Conservation (phyloP, 2,888 invertebrate genomes). For the Thalpophila matura region DNA sequence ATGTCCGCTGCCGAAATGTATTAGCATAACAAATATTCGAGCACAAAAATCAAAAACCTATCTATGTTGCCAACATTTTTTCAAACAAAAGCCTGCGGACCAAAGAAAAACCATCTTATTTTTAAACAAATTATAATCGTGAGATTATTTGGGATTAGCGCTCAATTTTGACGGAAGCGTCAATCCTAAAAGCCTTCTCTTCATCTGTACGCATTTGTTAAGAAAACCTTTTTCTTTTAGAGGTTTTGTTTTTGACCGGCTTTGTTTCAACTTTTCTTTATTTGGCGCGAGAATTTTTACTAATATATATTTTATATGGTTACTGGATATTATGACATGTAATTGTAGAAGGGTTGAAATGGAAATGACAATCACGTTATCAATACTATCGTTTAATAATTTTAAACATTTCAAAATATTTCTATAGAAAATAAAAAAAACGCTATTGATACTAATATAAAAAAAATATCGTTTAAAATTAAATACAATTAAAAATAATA, state of each 20-base stretch:
- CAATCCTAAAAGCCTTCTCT: constrained; percentile 52
- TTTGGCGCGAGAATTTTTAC: constrained; percentile 11
- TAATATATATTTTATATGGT: not conserved
- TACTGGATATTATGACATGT: not conserved
- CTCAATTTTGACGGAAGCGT: constrained; percentile 62
- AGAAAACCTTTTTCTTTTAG: constrained; percentile 39
- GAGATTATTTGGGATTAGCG: constrained; percentile 60
- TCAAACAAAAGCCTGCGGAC: constrained; percentile 33
- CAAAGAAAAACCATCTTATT: constrained; percentile 48
- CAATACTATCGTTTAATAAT: too few species aligned
- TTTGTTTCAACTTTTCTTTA: constrained; percentile 22
- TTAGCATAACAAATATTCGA: constrained; percentile 51
- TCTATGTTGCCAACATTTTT: constrained; percentile 32
- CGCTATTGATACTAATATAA: too few species aligned
- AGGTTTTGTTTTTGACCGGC: constrained; percentile 26
- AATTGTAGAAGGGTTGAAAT: not conserved
- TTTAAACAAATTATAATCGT: constrained; percentile 60
- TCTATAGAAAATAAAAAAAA: too few species aligned
- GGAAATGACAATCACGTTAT: too few species aligned
- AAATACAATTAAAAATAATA: too few species aligned
- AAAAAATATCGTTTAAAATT: too few species aligned
- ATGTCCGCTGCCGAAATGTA: constrained; percentile 28
- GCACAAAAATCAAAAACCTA: constrained; percentile 24
- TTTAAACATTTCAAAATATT: too few species aligned
- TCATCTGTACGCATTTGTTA: constrained; percentile 39